phyloP scores from a whole-genome alignment of 2,888 invertebrate species.

The Gymnocheta viridis region DNA sequence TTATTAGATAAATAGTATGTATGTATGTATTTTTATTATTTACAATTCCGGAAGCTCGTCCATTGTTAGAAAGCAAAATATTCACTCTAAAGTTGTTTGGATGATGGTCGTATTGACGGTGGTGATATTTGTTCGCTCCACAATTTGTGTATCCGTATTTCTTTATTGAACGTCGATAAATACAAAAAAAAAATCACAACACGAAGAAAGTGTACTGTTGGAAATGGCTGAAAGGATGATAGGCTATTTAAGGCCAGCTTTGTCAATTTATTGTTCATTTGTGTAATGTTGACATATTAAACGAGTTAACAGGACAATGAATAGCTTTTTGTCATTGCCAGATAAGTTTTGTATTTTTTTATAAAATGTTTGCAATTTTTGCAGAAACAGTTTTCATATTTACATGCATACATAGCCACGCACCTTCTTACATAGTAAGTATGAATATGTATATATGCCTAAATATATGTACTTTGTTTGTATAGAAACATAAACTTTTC shows the following conservation, averaged over 20 bases:
- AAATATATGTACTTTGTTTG: no score
- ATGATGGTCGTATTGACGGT: slow-evolving; percentile 30
- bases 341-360: neutral
- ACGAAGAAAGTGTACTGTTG: neutral
- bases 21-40: slow-evolving; percentile 37
- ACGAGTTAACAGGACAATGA: neutral
- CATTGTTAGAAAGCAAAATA: slow-evolving; percentile 72
- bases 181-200: no score
- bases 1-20: no score
- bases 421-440: no score
- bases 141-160: no score
- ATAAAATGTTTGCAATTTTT: neutral
- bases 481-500: no score
- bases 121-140: slow-evolving; percentile 18
- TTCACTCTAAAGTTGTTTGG: slow-evolving; percentile 71
- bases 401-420: neutral
- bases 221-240: slow-evolving; percentile 5
- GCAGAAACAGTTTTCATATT: neutral
- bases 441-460: no score
- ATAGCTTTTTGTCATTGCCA: neutral
- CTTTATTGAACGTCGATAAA: neutral
- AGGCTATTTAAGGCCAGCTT: neutral
- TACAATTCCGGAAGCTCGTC: slow-evolving; percentile 75
- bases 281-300: slow-evolving; percentile 18
- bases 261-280: slow-evolving; percentile 33